phyloP scores from a whole-genome alignment of 2,797 vertebrate genomes.

The Dryobates pubescens region DNA sequence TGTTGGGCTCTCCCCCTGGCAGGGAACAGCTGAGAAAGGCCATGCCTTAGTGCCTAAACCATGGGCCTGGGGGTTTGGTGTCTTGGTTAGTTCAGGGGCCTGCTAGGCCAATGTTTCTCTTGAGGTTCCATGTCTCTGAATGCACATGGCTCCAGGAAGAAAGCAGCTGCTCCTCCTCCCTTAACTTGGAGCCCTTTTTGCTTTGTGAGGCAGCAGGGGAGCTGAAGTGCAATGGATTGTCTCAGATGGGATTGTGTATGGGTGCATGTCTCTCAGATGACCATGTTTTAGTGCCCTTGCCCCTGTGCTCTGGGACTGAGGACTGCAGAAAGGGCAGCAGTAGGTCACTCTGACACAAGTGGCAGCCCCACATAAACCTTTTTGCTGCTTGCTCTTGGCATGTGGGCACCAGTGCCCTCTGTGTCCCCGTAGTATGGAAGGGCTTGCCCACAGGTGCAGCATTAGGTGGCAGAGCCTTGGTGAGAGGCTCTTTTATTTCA shows the following conservation, averaged over 20 bases:
- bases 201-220: not conserved
- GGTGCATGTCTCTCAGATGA: not conserved
- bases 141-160: fast-evolving
- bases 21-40: not conserved
- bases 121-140: not conserved
- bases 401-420: fast-evolving
- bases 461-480: not conserved
- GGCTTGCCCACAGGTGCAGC: not conserved
- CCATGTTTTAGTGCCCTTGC: not conserved
- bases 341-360: not conserved
- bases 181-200: not conserved
- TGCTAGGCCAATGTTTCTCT: not conserved
- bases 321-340: not conserved
- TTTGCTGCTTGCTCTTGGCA: not conserved
- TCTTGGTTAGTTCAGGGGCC: not conserved
- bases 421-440: fast-evolving
- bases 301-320: not conserved
- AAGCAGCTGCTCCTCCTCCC: fast-evolving
- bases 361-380: not conserved
- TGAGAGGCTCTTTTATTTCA: not conserved
- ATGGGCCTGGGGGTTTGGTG: not conserved
- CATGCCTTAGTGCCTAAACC: not conserved
- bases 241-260: not conserved
- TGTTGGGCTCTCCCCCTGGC: not conserved
- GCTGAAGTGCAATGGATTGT: not conserved